A percentile compares a stretch with the other conserved stretches of the same genome.
Evolutionary conservation across 2,113 vertebrate species (phyloP).

Genomic region (Leptobrachium leishanense): DNA sequence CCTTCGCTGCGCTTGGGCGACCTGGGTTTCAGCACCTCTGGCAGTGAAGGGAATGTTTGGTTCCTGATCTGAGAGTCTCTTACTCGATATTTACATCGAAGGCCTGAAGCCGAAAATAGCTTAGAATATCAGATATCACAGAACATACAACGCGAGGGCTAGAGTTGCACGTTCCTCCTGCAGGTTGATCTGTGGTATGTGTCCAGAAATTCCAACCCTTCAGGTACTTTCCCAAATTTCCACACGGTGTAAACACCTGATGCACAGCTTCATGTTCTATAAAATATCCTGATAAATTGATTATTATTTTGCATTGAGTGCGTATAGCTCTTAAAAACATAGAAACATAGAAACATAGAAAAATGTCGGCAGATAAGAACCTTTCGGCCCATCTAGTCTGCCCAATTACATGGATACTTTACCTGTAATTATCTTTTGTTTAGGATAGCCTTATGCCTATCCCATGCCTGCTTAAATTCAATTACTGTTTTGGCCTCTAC

Average conservation of each 20-base stretch:
- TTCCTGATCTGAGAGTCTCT: background rate
- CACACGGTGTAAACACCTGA: background rate
- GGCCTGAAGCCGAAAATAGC: slow-evolving; percentile 31
- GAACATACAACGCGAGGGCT: slow-evolving; percentile 6
- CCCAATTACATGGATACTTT: no score
- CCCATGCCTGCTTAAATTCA: no score
- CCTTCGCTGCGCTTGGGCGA: background rate
- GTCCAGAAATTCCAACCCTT: background rate
- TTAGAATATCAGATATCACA: slow-evolving; percentile 28
- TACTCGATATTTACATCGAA: slow-evolving; percentile 6
- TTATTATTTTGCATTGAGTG: no score
- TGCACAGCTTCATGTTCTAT: no score
- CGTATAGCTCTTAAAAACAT: no score
- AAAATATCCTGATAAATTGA: no score
- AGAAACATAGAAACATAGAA: no score
- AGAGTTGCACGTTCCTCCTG: slow-evolving; percentile 12
- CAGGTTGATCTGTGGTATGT: slow-evolving; percentile 5
- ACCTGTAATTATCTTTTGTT: no score
- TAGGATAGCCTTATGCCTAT: no score
- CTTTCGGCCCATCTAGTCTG: no score
- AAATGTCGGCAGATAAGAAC: no score
- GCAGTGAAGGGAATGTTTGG: background rate
- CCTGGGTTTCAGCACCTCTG: background rate
- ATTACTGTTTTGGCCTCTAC: no score
- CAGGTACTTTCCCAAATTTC: slow-evolving; percentile 11